phyloP scores from a whole-genome alignment of 2,113 vertebrate species.

The Nipponia nippon region DNA sequence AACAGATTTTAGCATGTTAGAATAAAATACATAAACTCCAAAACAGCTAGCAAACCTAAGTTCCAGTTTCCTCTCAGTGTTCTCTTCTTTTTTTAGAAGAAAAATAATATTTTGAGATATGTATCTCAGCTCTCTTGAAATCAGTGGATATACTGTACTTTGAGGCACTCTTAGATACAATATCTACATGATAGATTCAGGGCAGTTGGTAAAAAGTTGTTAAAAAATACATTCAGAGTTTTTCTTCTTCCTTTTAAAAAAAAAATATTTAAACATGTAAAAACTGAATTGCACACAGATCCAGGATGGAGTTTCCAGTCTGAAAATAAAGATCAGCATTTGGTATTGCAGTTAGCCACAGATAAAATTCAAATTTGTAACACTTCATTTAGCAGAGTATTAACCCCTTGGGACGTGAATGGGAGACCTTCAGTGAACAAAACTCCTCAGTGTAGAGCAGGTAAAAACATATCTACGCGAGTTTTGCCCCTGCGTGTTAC shows the following conservation, averaged over 20 bases:
- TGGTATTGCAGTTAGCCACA: slow-evolving; percentile 69
- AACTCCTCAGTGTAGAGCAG: slow-evolving; percentile 56
- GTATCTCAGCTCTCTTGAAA: neutral
- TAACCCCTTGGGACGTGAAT: slow-evolving; percentile 63
- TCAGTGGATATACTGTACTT: neutral
- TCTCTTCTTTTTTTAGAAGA: neutral
- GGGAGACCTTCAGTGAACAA: slow-evolving; percentile 66
- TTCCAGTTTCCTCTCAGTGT: neutral
- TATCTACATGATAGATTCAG: neutral
- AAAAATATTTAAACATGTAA: neutral
- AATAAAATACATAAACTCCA: neutral
- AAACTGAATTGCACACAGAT: neutral
- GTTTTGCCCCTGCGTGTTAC: neutral
- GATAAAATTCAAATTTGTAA: slow-evolving; percentile 71
- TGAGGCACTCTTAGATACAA: neutral
- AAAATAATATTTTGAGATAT: neutral
- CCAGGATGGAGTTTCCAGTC: slow-evolving; percentile 13
- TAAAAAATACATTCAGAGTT: neutral
- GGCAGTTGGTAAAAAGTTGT: neutral
- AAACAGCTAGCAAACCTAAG: neutral
- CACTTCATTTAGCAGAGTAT: slow-evolving; percentile 77
- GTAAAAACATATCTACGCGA: slow-evolving; percentile 44
- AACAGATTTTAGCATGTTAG: neutral
- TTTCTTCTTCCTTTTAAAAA: neutral
- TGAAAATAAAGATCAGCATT: slow-evolving; percentile 59